Percentiles rank a stretch among this genome's conserved stretches.
phyloP scores from a whole-genome alignment of 37 sponge, comb jelly and placozoan genomes.

The Aplysina aerophoba region DNA sequence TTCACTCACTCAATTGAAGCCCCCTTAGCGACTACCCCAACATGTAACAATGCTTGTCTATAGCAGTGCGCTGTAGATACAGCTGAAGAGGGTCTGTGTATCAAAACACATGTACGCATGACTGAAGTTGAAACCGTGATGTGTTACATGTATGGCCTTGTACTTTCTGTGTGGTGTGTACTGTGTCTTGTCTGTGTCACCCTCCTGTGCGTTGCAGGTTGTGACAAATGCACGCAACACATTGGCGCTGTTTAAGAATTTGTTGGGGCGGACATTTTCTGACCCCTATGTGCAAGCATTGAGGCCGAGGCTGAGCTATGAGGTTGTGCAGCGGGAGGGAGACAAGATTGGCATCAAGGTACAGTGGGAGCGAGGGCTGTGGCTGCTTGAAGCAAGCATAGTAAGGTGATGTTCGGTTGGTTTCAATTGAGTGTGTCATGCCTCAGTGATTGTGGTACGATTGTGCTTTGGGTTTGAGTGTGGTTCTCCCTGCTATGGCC shows the following conservation, averaged over 20 bases:
- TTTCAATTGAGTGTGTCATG: neutral
- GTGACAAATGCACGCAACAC: slow-evolving; percentile 90
- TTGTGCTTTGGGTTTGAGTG: neutral
- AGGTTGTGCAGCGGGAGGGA: slow-evolving; percentile 55
- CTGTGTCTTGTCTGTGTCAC: neutral
- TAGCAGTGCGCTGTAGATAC: no score
- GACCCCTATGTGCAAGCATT: slow-evolving; percentile 87
- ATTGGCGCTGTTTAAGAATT: slow-evolving; percentile 68
- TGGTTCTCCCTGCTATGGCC: slow-evolving; percentile 28
- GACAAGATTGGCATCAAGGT: slow-evolving; percentile 87
- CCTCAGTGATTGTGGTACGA: no score
- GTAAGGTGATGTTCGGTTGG: no score
- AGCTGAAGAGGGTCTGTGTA: no score
- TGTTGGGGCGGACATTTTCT: slow-evolving; percentile 87
- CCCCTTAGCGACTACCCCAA: no score
- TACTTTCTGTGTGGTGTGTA: neutral
- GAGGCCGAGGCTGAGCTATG: slow-evolving; percentile 61
- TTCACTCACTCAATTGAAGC: no score
- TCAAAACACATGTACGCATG: neutral
- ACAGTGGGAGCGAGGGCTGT: no score
- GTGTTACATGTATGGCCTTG: neutral
- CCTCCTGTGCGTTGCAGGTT: neutral
- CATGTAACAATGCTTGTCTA: no score
- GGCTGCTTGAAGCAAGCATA: no score
- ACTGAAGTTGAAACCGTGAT: neutral